Evolutionary conservation across 2,113 vertebrate species (phyloP), one percentile per base, ranked within the genome.

Genomic region (Holacanthus passer): DNA sequence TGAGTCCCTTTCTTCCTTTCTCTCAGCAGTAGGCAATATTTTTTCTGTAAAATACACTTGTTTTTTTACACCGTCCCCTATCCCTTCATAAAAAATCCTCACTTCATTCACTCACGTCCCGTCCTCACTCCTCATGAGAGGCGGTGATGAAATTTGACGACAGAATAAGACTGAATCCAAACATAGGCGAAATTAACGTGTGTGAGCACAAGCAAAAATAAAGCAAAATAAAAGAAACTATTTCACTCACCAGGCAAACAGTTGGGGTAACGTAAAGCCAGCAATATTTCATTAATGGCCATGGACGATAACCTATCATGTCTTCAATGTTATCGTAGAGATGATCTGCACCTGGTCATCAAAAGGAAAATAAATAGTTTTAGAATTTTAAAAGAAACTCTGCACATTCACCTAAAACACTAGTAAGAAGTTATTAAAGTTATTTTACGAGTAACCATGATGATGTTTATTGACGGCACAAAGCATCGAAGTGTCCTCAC

Each of bases 251-350:
- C 85, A 93, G 4, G 81, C 94, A 94, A 58, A 94, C 75, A 37
- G 60, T 47, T 19, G 94, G 94, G 39, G 94, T 94, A 22, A 95
- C 2, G 55, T 91, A 93, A 60, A 89, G 78, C 94, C 94, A 95
- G 60, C 94, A 95, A 52, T 77, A 77, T 79, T 94, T 95, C 85
- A 95, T 94, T 11, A 92, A 0, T 1, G 91, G 82, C 81, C 69
- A 55, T 0, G 92, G 93, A 41, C 93, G 93, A 71, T 92, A 93
- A 24, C 92, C 91, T 13, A 91, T 88, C 93, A 94, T 95, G 66
- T 94, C 93, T 81, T 95, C 93, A 32, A 95, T 94, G 85, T 95
- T 92, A 77, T 94, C 93, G 79, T 91, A 94, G 14, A 94, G 81
- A 58, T 62, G 85, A 66, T 95, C 90, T n/a, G 85, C 93, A 52